Evolutionary conservation across 2,113 vertebrate genomes (phyloP).

Genomic region (Callipepla squamata): DNA sequence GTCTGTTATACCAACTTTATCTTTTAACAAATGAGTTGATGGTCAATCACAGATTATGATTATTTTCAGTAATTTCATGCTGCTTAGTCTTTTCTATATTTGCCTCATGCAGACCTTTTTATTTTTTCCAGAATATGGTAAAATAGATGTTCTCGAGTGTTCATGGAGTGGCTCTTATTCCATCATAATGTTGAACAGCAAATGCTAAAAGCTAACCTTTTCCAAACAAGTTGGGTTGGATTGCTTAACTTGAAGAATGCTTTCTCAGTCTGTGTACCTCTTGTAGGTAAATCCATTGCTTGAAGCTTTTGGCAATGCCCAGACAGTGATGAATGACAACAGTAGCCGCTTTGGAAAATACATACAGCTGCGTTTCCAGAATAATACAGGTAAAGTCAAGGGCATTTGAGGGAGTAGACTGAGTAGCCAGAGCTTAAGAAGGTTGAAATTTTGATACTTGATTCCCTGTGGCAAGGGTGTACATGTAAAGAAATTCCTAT

Average conservation of each 20-base stretch:
- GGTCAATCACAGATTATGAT: background rate
- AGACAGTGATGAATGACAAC: constrained; percentile 84
- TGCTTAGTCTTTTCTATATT: background rate
- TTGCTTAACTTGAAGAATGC: background rate
- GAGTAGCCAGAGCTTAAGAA: background rate
- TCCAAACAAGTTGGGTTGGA: background rate
- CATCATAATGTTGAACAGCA: background rate
- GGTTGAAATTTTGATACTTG: background rate
- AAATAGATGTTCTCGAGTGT: background rate
- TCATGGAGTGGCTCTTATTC: background rate
- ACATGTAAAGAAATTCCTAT: background rate
- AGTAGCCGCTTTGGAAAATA: constrained; percentile 81
- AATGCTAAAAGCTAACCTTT: background rate
- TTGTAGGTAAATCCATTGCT: constrained; percentile 80
- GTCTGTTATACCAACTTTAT: background rate
- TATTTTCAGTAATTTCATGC: background rate
- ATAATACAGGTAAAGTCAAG: constrained; percentile 71
- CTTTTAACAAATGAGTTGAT: background rate
- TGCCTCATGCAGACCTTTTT: background rate
- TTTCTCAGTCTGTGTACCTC: background rate
- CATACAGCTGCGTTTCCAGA: constrained; percentile 80
- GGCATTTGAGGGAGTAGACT: background rate
- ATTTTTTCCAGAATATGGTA: background rate
- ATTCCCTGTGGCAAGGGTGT: background rate
- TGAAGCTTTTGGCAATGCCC: constrained; percentile 84